Evolutionary conservation across 2,797 vertebrate species (phyloP).

Genomic region (Gymnocypris eckloni): DNA sequence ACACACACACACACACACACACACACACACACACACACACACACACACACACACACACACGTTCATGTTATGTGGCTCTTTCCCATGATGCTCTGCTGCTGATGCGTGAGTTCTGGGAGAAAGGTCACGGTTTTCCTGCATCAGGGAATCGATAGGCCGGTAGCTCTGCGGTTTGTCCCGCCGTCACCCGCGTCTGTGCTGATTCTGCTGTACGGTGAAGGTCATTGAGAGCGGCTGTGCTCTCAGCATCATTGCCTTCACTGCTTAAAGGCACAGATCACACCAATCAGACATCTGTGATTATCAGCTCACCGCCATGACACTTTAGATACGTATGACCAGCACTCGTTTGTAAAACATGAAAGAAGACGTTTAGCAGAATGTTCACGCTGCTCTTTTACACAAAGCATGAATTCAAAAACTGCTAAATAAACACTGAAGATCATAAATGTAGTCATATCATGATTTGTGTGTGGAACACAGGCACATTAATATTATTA

Average conservation of each 20-base stretch:
- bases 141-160: constrained; percentile 66
- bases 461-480: background rate
- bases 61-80: constrained; percentile 65
- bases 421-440: background rate
- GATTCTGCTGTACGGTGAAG: constrained; percentile 26
- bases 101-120: constrained; percentile 62
- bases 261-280: constrained; percentile 11
- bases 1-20: background rate
- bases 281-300: background rate
- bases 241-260: background rate
- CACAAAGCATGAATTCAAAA: background rate
- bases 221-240: constrained; percentile 20
- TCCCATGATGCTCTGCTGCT: constrained; percentile 64
- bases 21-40: background rate
- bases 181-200: constrained; percentile 43
- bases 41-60: too few relatives aligned
- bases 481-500: background rate
- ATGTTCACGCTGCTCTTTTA: background rate
- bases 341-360: background rate
- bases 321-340: background rate
- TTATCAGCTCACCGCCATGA: background rate
- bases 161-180: constrained; percentile 50
- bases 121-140: constrained; percentile 68
- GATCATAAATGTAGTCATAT: background rate
- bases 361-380: background rate